phyloP scores from a whole-genome alignment of 2,113 vertebrate species.

The Laticauda laticaudata region DNA sequence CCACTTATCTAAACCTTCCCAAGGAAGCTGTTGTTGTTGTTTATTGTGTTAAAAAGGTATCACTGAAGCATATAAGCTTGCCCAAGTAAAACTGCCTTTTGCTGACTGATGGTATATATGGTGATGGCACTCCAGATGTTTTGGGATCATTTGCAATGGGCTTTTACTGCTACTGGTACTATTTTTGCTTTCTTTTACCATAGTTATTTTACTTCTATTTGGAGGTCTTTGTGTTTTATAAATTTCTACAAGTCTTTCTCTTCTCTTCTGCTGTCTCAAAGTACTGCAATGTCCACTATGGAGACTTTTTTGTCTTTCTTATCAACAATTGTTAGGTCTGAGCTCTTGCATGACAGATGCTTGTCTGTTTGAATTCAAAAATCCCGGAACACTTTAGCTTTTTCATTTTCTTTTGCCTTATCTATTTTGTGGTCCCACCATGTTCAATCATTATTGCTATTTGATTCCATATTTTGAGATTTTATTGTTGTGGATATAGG shows the following conservation, averaged over 20 bases:
- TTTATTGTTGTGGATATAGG: not conserved
- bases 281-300: too few relatives aligned
- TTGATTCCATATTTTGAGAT: not conserved
- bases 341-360: too few relatives aligned
- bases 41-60: not conserved
- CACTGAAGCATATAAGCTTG: not conserved
- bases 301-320: too few relatives aligned
- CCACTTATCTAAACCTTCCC: not conserved
- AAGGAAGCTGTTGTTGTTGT: not conserved
- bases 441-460: not conserved
- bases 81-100: not conserved
- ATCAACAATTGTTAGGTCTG: too few relatives aligned
- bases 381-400: too few relatives aligned
- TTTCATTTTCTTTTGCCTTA: too few relatives aligned
- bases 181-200: not conserved
- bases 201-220: too few relatives aligned
- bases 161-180: not conserved
- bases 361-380: too few relatives aligned
- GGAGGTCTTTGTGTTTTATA: too few relatives aligned
- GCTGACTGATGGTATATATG: not conserved
- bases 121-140: not conserved
- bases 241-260: too few relatives aligned
- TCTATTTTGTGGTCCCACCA: too few relatives aligned
- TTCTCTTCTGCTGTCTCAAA: too few relatives aligned
- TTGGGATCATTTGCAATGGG: not conserved